Conservation (phyloP, 2,888 invertebrate species). For the Drosophila quinaria region DNA sequence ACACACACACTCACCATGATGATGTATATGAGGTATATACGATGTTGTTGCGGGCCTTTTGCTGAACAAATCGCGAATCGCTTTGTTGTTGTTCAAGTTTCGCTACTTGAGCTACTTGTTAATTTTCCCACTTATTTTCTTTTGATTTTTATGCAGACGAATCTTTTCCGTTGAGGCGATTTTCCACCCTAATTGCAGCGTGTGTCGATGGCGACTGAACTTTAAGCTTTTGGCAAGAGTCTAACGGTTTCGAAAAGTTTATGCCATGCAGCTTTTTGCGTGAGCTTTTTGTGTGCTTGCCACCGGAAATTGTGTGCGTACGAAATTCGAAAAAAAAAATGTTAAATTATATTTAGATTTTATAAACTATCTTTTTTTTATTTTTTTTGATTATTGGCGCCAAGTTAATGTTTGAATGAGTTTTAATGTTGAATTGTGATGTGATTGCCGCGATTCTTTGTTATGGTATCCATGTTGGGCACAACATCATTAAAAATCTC, state of each 20-base stretch:
- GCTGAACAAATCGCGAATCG: constrained; percentile 61
- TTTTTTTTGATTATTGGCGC: constrained; percentile 36
- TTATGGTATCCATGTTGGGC: constrained; percentile 87
- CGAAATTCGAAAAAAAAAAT: neutral
- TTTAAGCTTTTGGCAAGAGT: constrained; percentile 44
- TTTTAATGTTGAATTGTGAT: constrained; percentile 24
- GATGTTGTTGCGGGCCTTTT: constrained; percentile 55
- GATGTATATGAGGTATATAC: constrained; percentile 66
- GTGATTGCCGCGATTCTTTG: constrained; percentile 56
- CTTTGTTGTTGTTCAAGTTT: constrained; percentile 31
- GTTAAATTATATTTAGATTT: constrained; percentile 5
- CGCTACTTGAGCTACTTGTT: constrained; percentile 35
- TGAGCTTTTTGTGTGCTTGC: constrained; percentile 44
- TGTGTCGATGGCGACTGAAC: constrained; percentile 68
- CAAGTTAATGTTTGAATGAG: constrained; percentile 12
- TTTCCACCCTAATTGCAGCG: constrained; percentile 71
- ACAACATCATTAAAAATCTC: constrained; percentile 91
- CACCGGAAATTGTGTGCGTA: constrained; percentile 7
- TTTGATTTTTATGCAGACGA: constrained; percentile 12
- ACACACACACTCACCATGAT: constrained; percentile 70
- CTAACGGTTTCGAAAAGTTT: constrained; percentile 75
- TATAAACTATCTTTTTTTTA: constrained; percentile 6
- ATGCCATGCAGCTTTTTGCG: constrained; percentile 59
- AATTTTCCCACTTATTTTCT: constrained; percentile 24
- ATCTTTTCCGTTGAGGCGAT: constrained; percentile 32